phyloP scores from a whole-genome alignment of 2,797 vertebrate species.

The Lepus townsendii region DNA sequence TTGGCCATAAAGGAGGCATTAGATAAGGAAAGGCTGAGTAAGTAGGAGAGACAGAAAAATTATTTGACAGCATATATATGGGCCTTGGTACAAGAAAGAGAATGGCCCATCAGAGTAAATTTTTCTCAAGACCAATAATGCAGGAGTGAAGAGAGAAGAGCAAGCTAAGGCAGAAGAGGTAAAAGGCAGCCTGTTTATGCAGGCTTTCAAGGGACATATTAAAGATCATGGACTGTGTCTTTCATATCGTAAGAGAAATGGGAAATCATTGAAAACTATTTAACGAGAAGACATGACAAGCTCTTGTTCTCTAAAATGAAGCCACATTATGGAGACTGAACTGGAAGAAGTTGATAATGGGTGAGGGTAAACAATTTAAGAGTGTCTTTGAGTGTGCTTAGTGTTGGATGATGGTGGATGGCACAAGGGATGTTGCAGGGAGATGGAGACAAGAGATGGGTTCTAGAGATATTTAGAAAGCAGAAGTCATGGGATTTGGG shows the following conservation, averaged over 20 bases:
- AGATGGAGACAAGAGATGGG: not conserved
- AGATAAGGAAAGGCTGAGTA: conserved; percentile 63
- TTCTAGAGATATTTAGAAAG: not conserved
- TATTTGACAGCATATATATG: not conserved
- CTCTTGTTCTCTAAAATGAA: conserved; percentile 41
- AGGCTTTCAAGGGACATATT: not conserved
- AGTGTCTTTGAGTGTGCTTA: not conserved
- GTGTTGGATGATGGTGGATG: not conserved
- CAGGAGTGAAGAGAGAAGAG: not conserved
- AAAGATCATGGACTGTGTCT: not conserved
- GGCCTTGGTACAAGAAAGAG: not conserved
- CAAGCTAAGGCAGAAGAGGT: not conserved
- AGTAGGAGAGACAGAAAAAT: conserved; percentile 54
- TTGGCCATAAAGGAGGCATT: conserved; percentile 70
- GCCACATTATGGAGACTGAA: not conserved
- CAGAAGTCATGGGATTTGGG: not conserved
- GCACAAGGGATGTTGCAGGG: not conserved
- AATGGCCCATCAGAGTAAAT: not conserved
- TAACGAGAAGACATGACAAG: not conserved
- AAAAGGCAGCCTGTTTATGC: no score
- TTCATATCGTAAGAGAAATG: not conserved
- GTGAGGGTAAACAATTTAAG: not conserved
- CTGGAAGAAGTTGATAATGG: not conserved
- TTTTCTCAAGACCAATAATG: conserved; percentile 19
- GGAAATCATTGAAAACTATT: not conserved